phyloP scores from a whole-genome alignment of 2,888 invertebrate species.

The Epinotia brunnichana region DNA sequence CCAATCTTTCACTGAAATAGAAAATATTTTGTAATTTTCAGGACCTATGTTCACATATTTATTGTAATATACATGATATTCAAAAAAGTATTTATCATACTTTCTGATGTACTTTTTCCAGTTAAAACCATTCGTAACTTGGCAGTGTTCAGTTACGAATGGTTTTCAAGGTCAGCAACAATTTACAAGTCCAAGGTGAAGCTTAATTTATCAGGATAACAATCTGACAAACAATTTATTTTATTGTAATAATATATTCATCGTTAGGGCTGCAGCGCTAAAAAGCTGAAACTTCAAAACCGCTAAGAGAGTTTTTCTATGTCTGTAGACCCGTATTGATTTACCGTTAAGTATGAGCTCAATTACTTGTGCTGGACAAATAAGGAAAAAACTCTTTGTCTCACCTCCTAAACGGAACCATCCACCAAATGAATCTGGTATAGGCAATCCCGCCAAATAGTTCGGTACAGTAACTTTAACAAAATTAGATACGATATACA shows the following conservation, averaged over 20 bases:
- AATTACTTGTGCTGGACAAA: slow-evolving; percentile 12
- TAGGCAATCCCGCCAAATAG: slow-evolving; percentile 92
- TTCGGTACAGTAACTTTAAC: slow-evolving; percentile 92
- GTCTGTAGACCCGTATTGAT: not conserved
- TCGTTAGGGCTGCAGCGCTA: too few species aligned
- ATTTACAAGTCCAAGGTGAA: slow-evolving; percentile 20
- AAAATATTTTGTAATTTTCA: too few species aligned
- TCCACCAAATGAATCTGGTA: slow-evolving; percentile 92
- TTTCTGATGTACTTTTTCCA: not conserved
- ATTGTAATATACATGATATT: not conserved
- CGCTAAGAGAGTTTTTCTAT: not conserved
- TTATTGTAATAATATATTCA: not conserved
- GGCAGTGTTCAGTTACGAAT: too few species aligned
- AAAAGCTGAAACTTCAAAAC: too few species aligned
- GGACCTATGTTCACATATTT: too few species aligned
- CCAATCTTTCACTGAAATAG: slow-evolving; percentile 41
- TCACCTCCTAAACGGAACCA: slow-evolving; percentile 93
- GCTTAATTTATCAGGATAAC: not conserved
- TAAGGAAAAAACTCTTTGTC: slow-evolving; percentile 42
- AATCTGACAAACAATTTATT: not conserved
- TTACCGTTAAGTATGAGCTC: slow-evolving; percentile 19
- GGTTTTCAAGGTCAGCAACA: not conserved
- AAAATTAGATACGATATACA: slow-evolving; percentile 90
- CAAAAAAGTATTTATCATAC: not conserved
- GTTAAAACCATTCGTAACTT: not conserved